A percentile compares a stretch with the other conserved stretches of the same genome.
Conservation (phyloP, 2,888 invertebrate species). For the Dryobota labecula region DNA sequence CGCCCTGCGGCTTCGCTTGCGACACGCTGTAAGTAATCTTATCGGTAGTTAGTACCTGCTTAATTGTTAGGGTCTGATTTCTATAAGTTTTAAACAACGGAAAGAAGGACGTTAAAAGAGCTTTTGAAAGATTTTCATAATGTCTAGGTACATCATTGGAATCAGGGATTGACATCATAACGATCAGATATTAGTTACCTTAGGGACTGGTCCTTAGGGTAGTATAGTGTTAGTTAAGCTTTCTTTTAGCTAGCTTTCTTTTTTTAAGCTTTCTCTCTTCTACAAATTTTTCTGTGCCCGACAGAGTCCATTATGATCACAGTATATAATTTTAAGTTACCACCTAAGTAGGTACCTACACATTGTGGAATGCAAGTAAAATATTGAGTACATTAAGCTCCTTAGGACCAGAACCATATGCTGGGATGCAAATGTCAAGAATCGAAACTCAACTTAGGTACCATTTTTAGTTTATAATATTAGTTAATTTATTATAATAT, state of each 20-base stretch:
- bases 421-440: background rate
- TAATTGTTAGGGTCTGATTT: background rate
- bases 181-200: too few relatives aligned
- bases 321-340: too few relatives aligned
- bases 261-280: too few relatives aligned
- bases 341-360: too few relatives aligned
- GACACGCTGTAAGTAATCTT: conserved; percentile 61
- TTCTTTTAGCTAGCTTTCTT: too few relatives aligned
- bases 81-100: background rate
- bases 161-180: background rate
- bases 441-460: too few relatives aligned
- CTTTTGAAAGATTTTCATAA: background rate
- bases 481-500: background rate
- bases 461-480: background rate
- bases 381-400: too few relatives aligned
- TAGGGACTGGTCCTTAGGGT: background rate
- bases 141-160: too few relatives aligned
- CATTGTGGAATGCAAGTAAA: too few relatives aligned
- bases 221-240: too few relatives aligned
- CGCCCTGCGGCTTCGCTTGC: conserved; percentile 67
- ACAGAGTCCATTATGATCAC: too few relatives aligned
- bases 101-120: background rate
- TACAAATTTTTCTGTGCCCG: too few relatives aligned
- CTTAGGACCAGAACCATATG: background rate
- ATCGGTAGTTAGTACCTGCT: conserved; percentile 4